A percentile compares a stretch with the other conserved stretches of the same genome.
phyloP scores from a whole-genome alignment of 2,888 invertebrate genomes.

The Melinopterus prodromus region DNA sequence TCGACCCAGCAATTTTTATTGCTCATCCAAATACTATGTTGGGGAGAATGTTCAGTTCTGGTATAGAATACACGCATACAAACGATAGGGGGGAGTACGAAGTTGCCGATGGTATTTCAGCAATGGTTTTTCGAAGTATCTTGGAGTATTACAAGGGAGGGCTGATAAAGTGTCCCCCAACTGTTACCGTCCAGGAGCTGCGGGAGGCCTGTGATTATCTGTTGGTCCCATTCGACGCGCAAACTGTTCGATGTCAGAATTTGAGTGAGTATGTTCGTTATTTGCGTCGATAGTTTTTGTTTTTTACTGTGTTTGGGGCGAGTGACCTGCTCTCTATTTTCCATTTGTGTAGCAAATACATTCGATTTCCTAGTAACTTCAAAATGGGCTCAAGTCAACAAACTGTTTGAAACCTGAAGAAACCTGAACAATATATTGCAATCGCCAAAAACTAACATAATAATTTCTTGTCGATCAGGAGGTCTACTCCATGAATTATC shows the following conservation, averaged over 20 bases:
- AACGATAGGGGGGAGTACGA: conserved; percentile 98
- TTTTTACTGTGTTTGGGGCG: background rate
- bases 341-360: background rate
- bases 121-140: conserved; percentile 93
- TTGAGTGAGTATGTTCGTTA: conserved; percentile 72
- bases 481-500: conserved; percentile 97
- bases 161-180: conserved; percentile 92
- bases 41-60: conserved; percentile 97
- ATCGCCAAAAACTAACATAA: too few species aligned
- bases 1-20: conserved; percentile 91
- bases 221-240: conserved; percentile 96
- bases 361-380: too few species aligned
- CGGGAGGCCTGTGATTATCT: conserved; percentile 99
- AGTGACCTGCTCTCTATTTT: background rate
- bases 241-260: conserved; percentile 95
- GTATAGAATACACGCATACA: conserved; percentile 89
- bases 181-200: conserved; percentile 94
- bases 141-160: conserved; percentile 94
- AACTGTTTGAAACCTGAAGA: too few species aligned
- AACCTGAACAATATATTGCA: too few species aligned
- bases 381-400: too few species aligned
- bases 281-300: background rate
- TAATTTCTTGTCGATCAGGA: conserved; percentile 62
- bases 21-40: conserved; percentile 98
- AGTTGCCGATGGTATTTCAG: conserved; percentile 94